phyloP scores from a whole-genome alignment of 2,797 vertebrate species.

The Ctenosaura bakeri region DNA sequence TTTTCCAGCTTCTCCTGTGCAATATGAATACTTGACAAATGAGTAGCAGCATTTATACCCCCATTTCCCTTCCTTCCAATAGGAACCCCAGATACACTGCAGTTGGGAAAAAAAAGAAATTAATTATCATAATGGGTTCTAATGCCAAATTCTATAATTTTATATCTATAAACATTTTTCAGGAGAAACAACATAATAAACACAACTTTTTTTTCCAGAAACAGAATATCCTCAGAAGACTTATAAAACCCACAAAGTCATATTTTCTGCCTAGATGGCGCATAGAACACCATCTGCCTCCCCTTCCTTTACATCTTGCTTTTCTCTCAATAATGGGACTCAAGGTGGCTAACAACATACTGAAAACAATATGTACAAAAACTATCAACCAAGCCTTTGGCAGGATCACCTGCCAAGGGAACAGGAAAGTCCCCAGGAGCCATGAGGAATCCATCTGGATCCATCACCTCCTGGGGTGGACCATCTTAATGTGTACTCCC shows the following conservation, averaged over 20 bases:
- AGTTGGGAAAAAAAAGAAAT: constrained; percentile 41
- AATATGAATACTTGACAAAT: constrained; percentile 97
- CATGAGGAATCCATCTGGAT: too few species aligned
- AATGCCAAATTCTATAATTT: not conserved
- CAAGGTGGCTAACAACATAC: too few species aligned
- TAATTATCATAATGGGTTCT: not conserved
- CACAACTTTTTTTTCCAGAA: not conserved
- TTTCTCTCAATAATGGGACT: too few species aligned
- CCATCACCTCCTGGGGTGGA: too few species aligned
- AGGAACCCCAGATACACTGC: constrained; percentile 97
- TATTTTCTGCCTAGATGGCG: not conserved
- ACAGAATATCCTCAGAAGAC: not conserved
- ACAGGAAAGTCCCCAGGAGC: too few species aligned
- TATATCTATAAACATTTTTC: not conserved
- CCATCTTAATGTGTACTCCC: too few species aligned
- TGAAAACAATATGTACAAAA: too few species aligned
- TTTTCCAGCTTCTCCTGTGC: constrained; percentile 93
- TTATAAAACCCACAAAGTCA: not conserved
- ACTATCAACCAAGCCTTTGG: too few species aligned
- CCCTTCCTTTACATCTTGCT: too few species aligned
- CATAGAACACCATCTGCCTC: not conserved
- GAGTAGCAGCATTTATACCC: constrained; percentile 98
- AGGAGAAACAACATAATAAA: not conserved
- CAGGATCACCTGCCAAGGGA: too few species aligned
- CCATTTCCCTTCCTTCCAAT: constrained; percentile 96